Conservation (phyloP, 1,140 invertebrate genomes). For the Tenebrio molitor region DNA sequence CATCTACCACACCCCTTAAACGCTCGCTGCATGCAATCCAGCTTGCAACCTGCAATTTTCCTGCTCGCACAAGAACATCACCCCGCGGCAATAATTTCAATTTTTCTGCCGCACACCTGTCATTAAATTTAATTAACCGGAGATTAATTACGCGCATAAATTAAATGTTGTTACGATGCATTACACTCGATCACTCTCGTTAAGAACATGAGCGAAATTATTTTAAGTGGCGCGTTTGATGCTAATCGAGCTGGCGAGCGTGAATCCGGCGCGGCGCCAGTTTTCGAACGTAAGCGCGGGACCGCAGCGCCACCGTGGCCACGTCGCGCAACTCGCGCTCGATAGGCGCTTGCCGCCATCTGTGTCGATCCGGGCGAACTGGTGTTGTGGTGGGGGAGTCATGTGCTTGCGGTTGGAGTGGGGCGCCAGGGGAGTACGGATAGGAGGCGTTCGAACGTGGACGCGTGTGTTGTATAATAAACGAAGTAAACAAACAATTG, state of each 20-base stretch:
- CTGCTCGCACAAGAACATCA: not conserved
- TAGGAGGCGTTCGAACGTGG: conserved; percentile 38
- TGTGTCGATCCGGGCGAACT: not conserved
- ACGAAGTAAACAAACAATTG: conserved; percentile 36
- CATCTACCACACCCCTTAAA: too few species aligned
- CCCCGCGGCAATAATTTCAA: not conserved
- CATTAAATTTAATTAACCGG: conserved; percentile 9
- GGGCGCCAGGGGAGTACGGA: conserved; percentile 50
- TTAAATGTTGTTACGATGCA: not conserved
- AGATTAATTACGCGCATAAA: conserved; percentile 15
- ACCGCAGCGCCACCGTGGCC: conserved; percentile 4
- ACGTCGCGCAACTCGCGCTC: not conserved
- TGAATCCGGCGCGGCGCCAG: conserved; percentile 15
- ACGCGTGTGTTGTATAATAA: conserved; percentile 30
- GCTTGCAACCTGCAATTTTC: too few species aligned
- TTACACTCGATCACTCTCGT: conserved; percentile 4
- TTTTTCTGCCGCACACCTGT: too few species aligned
- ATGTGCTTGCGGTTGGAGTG: conserved; percentile 25
- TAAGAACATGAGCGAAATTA: conserved; percentile 9
- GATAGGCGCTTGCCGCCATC: conserved; percentile 3
- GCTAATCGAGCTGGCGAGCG: not conserved
- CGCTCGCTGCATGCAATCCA: too few species aligned
- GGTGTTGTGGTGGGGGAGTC: conserved; percentile 35
- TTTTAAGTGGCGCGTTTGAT: conserved; percentile 4
- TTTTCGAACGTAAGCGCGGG: too few species aligned